Base-by-base conservation (phyloP, 2,113 vertebrate species). In the Ptilorrhoa leucosticta region DNA sequence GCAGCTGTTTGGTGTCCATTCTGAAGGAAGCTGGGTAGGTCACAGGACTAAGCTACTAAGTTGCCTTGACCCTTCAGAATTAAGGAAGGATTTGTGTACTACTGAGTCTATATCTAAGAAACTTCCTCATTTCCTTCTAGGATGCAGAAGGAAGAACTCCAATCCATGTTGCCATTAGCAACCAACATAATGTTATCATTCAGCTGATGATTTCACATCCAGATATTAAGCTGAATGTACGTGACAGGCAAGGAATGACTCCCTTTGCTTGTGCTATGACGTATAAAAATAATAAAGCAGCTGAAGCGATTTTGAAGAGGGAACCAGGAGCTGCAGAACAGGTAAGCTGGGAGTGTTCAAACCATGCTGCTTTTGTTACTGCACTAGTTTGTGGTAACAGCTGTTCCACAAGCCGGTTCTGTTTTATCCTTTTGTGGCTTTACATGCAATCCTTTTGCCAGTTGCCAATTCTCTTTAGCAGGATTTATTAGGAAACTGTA, bases 201-300 rank as follows among this genome's bases (percentile, higher is more conserved):
- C 99, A 99, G 98, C 97, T 99, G 87, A 98, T 99, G 97, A 99
- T 99, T 90, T 99, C 99, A 11, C 99, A 99, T 91, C 99, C 99
- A 6, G 98, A 99, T 45, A 99, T 99, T 94, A 98, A 99, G 69
- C 97, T 99, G 31, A 99, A 98, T 28, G 95, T 99, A 19, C 98
- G 99, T 28, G 99, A 99, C 96, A 98, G 99, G 54, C 99, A 99
- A 96, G 99, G 99, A 87, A 98, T 99, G 98, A 99, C 99, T 16
- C 99, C 99, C 2, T 99, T 99, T 27, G 99, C 99, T 69, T 99
- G 99, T 30, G 99, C 99, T 60, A 99, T 99, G 99, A 99, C 99
- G 0, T 98, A 99, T 69, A 99, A 99, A 97, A 99, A 99, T 92
- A 99, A 99, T 87, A 99, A 99, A 94, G 99, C 99, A 1, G 99